Conservation (phyloP, 2,888 invertebrate genomes). For the Panorpa germanica region DNA sequence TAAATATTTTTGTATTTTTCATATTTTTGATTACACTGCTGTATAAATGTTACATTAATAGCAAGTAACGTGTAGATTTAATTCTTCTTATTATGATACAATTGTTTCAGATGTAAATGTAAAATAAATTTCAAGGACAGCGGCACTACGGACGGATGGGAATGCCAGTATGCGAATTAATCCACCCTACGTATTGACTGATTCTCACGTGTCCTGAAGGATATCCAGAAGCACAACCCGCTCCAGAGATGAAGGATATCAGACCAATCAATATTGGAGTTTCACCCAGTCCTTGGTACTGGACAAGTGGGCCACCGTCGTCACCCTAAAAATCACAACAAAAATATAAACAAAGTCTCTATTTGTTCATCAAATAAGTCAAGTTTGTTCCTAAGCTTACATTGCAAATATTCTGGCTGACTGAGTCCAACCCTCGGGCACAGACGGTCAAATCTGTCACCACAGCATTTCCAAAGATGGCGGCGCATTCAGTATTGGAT, state of each 20-base stretch:
- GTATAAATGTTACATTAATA: no score
- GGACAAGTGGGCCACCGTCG: conserved; percentile 12
- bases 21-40: no score
- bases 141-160: no score
- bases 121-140: no score
- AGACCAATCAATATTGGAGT: conserved; percentile 12
- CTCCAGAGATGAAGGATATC: conserved; percentile 12
- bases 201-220: conserved; percentile 13
- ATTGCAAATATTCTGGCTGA: conserved; percentile 11
- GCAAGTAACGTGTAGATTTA: no score
- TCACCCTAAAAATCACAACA: conserved; percentile 6
- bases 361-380: no score
- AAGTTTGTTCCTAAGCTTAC: conserved; percentile 7
- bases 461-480: conserved; percentile 11
- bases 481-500: conserved; percentile 11
- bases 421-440: conserved; percentile 10
- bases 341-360: neutral
- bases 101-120: no score
- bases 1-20: no score
- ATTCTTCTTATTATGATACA: no score
- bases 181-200: conserved; percentile 12
- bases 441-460: conserved; percentile 12
- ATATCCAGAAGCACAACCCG: conserved; percentile 12
- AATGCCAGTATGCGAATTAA: conserved; percentile 11
- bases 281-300: conserved; percentile 9